These are phyloP conservation scores for Sarcophilus harrisii DNA, from an alignment of 2,797 vertebrate species.

Conservation along the genomic window DNA sequence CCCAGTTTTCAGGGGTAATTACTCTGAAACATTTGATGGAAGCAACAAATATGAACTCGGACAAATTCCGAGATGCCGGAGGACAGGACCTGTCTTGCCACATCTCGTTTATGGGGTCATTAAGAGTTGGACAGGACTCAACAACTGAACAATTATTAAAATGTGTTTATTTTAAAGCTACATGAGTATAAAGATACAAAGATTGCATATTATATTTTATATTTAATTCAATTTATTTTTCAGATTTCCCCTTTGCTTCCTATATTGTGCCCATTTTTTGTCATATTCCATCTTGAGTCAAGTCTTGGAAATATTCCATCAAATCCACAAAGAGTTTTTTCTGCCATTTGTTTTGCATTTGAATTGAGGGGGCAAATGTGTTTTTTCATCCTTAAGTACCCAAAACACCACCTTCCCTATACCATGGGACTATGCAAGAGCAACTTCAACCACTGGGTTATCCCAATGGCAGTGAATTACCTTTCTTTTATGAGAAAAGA, in stretches of 20 bases:
- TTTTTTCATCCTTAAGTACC: slow-evolving; percentile 5
- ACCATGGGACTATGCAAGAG: neutral
- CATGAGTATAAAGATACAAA: neutral
- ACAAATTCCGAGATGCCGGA: neutral
- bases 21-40: neutral
- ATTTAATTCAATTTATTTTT: neutral
- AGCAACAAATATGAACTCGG: neutral
- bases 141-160: neutral
- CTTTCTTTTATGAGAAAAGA: neutral
- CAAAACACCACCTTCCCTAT: neutral
- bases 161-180: neutral
- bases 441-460: neutral
- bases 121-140: neutral
- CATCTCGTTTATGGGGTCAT: neutral
- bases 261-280: neutral
- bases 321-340: neutral
- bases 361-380: neutral
- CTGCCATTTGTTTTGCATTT: neutral
- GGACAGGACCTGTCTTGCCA: neutral
- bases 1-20: neutral
- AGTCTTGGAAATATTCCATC: neutral
- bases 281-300: neutral
- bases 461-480: neutral
- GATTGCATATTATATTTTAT: neutral
- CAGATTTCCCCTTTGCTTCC: neutral